Evolutionary conservation across 1,140 invertebrate genomes (phyloP).

Genomic region (Euschistus heros): DNA sequence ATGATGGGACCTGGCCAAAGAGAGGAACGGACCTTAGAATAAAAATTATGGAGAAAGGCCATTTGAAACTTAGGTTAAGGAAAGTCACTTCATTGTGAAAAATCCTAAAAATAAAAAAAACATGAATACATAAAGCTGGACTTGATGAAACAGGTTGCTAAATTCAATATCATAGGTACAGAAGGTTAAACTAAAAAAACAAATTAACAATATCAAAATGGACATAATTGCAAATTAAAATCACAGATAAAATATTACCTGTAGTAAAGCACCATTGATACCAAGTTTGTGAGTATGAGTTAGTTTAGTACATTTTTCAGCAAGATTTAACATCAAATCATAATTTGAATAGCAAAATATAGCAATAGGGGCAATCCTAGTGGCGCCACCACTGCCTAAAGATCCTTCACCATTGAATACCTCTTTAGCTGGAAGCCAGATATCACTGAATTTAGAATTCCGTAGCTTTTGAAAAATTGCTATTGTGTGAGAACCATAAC

Average conservation of each 20-base stretch:
- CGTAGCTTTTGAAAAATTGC: slow-evolving; percentile 52
- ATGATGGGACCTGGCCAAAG: no score
- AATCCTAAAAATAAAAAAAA: no score
- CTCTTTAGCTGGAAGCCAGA: slow-evolving; percentile 50
- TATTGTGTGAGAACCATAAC: slow-evolving; percentile 52
- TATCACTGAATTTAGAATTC: slow-evolving; percentile 46
- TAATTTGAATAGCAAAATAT: slow-evolving; percentile 48
- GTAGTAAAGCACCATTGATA: slow-evolving; percentile 56
- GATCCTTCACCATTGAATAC: slow-evolving; percentile 63
- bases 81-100: no score
- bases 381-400: slow-evolving; percentile 67
- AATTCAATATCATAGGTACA: no score
- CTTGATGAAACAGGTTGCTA: no score
- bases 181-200: no score
- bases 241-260: slow-evolving; percentile 34
- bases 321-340: slow-evolving; percentile 41
- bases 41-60: no score
- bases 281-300: slow-evolving; percentile 57
- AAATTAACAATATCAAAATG: no score
- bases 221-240: background rate
- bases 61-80: no score
- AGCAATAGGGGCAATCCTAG: slow-evolving; percentile 60
- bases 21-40: no score
- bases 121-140: no score
- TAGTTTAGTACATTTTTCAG: slow-evolving; percentile 43